These are phyloP conservation scores for Dryocosmus kuriphilus DNA, from an alignment of 2,888 invertebrate species.

Conservation along the genomic window DNA sequence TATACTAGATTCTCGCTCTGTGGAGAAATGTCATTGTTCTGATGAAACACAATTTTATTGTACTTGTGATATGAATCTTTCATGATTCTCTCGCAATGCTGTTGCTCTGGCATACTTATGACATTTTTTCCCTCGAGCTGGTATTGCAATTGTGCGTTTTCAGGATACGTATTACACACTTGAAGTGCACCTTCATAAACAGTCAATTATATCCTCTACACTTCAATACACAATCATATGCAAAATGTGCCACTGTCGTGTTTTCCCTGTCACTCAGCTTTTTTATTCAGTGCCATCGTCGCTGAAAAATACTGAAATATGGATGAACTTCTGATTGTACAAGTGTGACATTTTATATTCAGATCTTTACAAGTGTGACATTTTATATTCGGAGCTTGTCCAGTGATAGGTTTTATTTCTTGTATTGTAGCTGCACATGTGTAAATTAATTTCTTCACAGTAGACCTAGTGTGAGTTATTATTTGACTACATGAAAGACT, in stretches of 20 bases:
- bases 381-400: neutral
- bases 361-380: neutral
- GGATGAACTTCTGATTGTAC: neutral
- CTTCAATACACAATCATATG: slow-evolving; percentile 8
- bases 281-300: slow-evolving; percentile 2
- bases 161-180: slow-evolving; percentile 3
- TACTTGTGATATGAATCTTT: slow-evolving; percentile 4
- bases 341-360: neutral
- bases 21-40: neutral
- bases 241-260: neutral
- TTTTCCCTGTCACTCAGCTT: neutral
- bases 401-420: neutral
- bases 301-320: neutral
- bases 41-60: slow-evolving; percentile 16
- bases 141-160: slow-evolving; percentile 9
- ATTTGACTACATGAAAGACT: neutral
- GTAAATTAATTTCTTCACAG: neutral
- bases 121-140: slow-evolving; percentile 4
- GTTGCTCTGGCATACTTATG: neutral
- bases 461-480: no score
- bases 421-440: neutral
- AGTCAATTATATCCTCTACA: slow-evolving; percentile 18
- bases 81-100: slow-evolving; percentile 1
- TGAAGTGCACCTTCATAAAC: slow-evolving; percentile 7
- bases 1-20: neutral